Evolutionary conservation across 1,140 invertebrate species (phyloP).

Genomic region (Megalopta genalis): DNA sequence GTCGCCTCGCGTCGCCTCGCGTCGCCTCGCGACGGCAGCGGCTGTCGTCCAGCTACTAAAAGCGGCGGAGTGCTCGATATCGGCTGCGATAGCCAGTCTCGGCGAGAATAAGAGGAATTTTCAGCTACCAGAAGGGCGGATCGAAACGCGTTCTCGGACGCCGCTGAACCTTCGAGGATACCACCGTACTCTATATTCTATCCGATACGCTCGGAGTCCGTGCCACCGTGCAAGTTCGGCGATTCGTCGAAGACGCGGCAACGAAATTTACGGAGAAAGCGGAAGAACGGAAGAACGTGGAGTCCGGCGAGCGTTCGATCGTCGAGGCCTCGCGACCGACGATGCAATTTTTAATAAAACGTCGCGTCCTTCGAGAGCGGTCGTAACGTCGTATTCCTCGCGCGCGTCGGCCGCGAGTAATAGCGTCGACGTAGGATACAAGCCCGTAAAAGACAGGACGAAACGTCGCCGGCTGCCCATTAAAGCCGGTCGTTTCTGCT

Average conservation of each 20-base stretch:
- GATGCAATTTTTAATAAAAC: not conserved
- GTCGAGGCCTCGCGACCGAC: too few species aligned
- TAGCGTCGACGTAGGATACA: slow-evolving; percentile 48
- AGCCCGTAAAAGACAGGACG: slow-evolving; percentile 61
- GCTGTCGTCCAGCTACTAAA: not conserved
- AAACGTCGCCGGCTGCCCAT: slow-evolving; percentile 53
- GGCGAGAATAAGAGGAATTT: not conserved
- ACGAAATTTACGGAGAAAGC: too few species aligned
- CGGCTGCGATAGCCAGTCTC: not conserved
- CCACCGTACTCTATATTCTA: too few species aligned
- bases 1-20: too few species aligned
- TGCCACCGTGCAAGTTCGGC: too few species aligned
- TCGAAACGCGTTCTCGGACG: too few species aligned
- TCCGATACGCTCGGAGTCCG: too few species aligned
- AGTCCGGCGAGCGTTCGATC: too few species aligned
- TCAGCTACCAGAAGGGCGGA: not conserved
- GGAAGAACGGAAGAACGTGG: too few species aligned
- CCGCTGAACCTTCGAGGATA: too few species aligned
- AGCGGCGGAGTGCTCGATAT: not conserved
- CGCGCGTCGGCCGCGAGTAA: slow-evolving; percentile 46
- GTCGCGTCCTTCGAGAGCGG: not conserved
- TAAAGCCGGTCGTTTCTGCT: slow-evolving; percentile 62
- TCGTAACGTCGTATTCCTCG: slow-evolving; percentile 36
- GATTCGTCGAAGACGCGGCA: too few species aligned
- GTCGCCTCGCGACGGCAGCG: not conserved